Base-by-base conservation (phyloP, 23 tunicate genomes). In the Aplidium turbinatum region DNA sequence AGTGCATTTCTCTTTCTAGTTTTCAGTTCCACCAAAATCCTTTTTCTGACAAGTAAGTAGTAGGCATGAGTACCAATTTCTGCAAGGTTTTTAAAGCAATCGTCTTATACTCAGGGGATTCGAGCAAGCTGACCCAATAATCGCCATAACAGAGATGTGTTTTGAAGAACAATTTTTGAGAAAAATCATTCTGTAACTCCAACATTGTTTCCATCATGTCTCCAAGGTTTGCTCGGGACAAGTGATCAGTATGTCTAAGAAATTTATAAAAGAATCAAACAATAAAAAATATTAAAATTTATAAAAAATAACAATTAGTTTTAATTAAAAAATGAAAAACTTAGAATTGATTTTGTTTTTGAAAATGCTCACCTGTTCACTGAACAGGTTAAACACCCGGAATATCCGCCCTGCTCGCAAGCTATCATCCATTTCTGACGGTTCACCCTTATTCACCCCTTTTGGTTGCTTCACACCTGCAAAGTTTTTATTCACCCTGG, bases 41-140 rank as follows among this genome's bases (percentile, higher is more conserved):
- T 60, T 60, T 60, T 29, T 60, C n/a, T 60, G 67, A 60, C 67
- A 60, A 60, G 67, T 60, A 60, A 5, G 67, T 60, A n/a, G 67
- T 60, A 72, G 78, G 63, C 78, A 72, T 72, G 38, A 72, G 63
- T 63, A 72, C 63, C 63, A 72, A 63, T 52, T 51, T 4, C 40
- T 72, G 78, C 78, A 72, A 72, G 78, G 78, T 63, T 50, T 72
- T 72, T 27, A 30, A 1, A 48, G 78, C 78, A 51, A 72, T 72
- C 40, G 38, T 50, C 39, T 72, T 72, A 50, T 72, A 51, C 63
- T 72, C 78, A 26, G 78, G 38, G 63, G 63, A 72, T 51, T 72
- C 63, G 39, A 72, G 78, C 63, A 52, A 72, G 63, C 78, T 72
- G 40, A 72, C 78, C 63, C 78, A 72, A 72, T 53, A 72, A 48